These are phyloP conservation scores for Tor tambroides DNA, from an alignment of 2,113 vertebrate species.

Conservation along the genomic window DNA sequence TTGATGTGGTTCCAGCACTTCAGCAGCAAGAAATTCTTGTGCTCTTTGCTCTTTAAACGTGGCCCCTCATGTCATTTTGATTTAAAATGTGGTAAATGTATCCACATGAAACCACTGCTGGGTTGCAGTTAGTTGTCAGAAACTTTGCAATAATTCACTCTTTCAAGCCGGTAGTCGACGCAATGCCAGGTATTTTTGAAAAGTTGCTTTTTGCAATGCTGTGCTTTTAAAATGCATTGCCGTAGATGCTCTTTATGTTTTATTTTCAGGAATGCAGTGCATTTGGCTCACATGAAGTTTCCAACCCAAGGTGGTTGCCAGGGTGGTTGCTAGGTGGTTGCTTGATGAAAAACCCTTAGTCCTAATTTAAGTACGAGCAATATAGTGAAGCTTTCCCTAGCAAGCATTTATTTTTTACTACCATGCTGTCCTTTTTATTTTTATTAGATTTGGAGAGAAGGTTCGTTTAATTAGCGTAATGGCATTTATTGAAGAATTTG, in stretches of 20 bases:
- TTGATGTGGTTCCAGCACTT: conserved; percentile 42
- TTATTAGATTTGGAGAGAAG: not conserved
- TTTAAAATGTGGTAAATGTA: conserved; percentile 45
- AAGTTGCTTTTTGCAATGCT: not conserved
- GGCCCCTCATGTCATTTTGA: conserved; percentile 48
- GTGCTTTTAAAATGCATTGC: not conserved
- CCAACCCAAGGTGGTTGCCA: not conserved
- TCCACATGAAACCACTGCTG: conserved; percentile 44
- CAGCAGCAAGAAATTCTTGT: conserved; percentile 26
- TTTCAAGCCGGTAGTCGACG: not conserved
- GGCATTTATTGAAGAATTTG: not conserved
- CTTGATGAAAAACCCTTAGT: not conserved
- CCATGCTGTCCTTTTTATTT: not conserved
- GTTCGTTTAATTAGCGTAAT: not conserved
- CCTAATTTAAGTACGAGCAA: not conserved
- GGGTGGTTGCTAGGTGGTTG: not conserved
- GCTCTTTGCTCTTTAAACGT: conserved; percentile 23
- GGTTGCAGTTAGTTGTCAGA: conserved; percentile 28
- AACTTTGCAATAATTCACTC: conserved; percentile 35
- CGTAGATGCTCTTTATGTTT: not conserved
- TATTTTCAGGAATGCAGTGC: not conserved
- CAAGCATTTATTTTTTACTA: not conserved
- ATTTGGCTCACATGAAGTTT: not conserved
- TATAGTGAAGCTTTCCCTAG: not conserved
- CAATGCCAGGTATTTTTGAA: not conserved